A percentile compares a stretch with the other conserved stretches of the same genome.
Conservation (phyloP, 2,797 vertebrate species). For the Mastacembelus armatus region DNA sequence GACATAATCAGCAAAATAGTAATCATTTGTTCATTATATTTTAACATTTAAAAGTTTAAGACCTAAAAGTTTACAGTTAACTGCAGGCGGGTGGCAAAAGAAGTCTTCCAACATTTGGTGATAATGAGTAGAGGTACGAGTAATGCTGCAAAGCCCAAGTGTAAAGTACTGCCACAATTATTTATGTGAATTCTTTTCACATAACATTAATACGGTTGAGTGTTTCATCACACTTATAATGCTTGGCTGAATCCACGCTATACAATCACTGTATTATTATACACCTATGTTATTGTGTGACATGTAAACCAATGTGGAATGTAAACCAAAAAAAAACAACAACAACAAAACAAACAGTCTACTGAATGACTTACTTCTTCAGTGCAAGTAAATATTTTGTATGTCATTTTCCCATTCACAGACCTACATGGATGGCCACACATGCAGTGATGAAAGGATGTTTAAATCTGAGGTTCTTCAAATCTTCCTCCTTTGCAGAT, state of each 20-base stretch:
- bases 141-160: constrained; percentile 6
- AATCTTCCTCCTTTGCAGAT: not conserved
- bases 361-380: constrained; percentile 12
- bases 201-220: not conserved
- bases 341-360: constrained; percentile 23
- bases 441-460: constrained; percentile 21
- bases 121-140: constrained; percentile 34
- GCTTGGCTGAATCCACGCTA: not conserved
- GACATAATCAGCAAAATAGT: constrained; percentile 13
- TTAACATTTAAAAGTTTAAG: not conserved
- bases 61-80: constrained; percentile 23
- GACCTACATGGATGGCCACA: not conserved
- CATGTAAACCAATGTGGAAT: constrained; percentile 24
- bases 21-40: constrained; percentile 12
- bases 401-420: constrained; percentile 14
- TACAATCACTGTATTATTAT: constrained; percentile 5
- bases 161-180: constrained; percentile 25
- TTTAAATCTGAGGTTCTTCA: constrained; percentile 30
- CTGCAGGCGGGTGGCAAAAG: constrained; percentile 15
- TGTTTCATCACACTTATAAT: constrained; percentile 12
- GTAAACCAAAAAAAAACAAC: constrained; percentile 6
- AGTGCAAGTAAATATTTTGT: constrained; percentile 44
- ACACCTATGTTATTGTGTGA: constrained; percentile 5
- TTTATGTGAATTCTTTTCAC: constrained; percentile 23
- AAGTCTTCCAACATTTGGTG: constrained; percentile 9